Conservation (phyloP, 2,888 invertebrate species). For the Athalia cordata region DNA sequence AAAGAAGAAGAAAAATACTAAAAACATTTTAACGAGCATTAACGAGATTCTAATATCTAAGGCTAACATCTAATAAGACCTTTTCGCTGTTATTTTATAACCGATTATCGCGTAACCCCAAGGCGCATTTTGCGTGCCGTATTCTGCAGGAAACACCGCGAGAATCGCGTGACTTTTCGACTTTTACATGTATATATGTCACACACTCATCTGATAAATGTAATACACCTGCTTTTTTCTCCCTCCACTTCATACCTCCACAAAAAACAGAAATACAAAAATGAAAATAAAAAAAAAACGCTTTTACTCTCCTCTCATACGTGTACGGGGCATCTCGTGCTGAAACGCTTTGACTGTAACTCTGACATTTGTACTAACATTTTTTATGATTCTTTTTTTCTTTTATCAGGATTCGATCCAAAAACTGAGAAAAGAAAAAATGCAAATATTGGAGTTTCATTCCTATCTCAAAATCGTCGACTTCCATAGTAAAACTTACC, state of each 20-base stretch:
- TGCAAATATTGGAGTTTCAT: neutral
- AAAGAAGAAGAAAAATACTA: neutral
- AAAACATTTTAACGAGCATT: conserved; percentile 5
- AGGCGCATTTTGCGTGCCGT: conserved; percentile 49
- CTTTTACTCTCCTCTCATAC: conserved; percentile 1
- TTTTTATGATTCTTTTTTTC: no score
- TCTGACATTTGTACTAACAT: neutral
- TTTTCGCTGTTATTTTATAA: conserved; percentile 26
- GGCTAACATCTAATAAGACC: neutral
- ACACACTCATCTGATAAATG: conserved; percentile 43
- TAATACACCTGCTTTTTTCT: conserved; percentile 35
- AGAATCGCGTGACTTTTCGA: conserved; percentile 56
- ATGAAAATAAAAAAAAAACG: neutral
- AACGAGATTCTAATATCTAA: conserved; percentile 38
- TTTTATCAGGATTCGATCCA: neutral
- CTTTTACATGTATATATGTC: conserved; percentile 51
- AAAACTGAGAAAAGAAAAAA: neutral
- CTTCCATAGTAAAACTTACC: neutral
- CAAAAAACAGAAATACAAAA: neutral
- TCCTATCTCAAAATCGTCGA: neutral
- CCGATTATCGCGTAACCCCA: conserved; percentile 32
- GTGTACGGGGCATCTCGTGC: neutral
- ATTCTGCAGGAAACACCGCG: conserved; percentile 42
- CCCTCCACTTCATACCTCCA: neutral
- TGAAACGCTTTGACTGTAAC: neutral